Evolutionary conservation across 2,113 vertebrate species (phyloP).

Genomic region (Alethe diademata): DNA sequence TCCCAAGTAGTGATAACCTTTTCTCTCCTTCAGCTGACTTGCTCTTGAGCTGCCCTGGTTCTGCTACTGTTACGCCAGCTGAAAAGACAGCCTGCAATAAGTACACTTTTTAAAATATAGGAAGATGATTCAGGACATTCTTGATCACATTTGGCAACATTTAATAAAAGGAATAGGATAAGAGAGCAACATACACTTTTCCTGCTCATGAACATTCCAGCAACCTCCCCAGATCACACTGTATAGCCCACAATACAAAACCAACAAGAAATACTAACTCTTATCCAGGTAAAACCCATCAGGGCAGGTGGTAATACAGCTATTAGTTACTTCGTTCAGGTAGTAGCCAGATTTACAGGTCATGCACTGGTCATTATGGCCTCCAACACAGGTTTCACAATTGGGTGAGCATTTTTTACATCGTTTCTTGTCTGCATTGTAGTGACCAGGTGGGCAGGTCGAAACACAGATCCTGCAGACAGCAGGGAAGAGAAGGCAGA

Average conservation of each 20-base stretch:
- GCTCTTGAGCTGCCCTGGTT: not conserved
- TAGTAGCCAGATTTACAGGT: conserved; percentile 90
- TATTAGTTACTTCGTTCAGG: conserved; percentile 88
- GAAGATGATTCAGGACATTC: not conserved
- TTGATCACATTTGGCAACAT: not conserved
- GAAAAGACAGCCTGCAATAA: not conserved
- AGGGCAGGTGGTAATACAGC: conserved; percentile 84
- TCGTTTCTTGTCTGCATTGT: conserved; percentile 91
- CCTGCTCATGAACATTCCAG: not conserved
- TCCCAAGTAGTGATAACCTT: not conserved
- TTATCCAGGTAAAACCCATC: conserved; percentile 88
- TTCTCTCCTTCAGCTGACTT: not conserved
- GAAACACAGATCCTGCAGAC: conserved; percentile 89
- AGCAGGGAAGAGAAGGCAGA: conserved; percentile 35
- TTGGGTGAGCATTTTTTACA: conserved; percentile 93
- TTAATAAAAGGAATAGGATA: not conserved
- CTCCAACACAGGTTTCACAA: conserved; percentile 92
- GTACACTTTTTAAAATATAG: not conserved
- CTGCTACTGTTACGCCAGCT: not conserved
- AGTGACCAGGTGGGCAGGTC: conserved; percentile 92
- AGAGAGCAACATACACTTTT: not conserved
- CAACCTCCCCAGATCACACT: not conserved
- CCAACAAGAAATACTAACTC: conserved; percentile 74
- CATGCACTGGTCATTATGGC: conserved; percentile 91
- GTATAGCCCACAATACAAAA: not conserved